Conservation (phyloP, 2,113 vertebrate genomes). For the Fregetta grallaria region DNA sequence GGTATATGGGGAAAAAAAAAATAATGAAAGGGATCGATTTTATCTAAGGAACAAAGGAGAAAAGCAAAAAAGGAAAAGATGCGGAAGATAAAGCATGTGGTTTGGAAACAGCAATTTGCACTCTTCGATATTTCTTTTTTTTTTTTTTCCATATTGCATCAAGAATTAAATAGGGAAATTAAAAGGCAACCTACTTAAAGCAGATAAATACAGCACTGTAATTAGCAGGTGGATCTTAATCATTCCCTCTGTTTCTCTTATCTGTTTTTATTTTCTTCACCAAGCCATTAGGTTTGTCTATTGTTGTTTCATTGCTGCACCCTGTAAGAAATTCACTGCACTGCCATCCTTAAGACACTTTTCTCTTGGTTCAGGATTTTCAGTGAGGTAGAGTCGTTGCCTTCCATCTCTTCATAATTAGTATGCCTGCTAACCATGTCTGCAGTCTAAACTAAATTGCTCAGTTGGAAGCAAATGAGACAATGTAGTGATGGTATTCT, state of each 20-base stretch:
- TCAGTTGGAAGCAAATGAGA: conserved; percentile 59
- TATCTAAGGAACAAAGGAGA: background rate
- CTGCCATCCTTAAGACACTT: background rate
- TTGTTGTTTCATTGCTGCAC: background rate
- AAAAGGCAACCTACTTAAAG: background rate
- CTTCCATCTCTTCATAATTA: background rate
- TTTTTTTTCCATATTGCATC: background rate
- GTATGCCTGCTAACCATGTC: conserved; percentile 23
- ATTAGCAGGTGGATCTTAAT: background rate
- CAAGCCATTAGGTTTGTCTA: background rate
- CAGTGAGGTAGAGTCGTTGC: background rate
- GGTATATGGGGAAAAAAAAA: background rate
- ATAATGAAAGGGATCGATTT: background rate
- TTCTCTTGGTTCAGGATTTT: background rate
- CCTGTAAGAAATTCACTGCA: background rate
- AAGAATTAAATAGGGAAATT: background rate
- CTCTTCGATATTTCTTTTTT: background rate
- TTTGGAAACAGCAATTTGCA: background rate
- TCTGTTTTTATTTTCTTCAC: background rate
- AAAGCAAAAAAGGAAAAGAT: background rate
- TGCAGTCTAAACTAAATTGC: conserved; percentile 27
- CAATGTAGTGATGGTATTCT: background rate
- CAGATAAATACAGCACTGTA: background rate
- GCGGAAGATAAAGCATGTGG: background rate
- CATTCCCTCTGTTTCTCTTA: background rate